Base-by-base conservation (phyloP, 2,888 invertebrate species). In the Sarcophaga carnaria region DNA sequence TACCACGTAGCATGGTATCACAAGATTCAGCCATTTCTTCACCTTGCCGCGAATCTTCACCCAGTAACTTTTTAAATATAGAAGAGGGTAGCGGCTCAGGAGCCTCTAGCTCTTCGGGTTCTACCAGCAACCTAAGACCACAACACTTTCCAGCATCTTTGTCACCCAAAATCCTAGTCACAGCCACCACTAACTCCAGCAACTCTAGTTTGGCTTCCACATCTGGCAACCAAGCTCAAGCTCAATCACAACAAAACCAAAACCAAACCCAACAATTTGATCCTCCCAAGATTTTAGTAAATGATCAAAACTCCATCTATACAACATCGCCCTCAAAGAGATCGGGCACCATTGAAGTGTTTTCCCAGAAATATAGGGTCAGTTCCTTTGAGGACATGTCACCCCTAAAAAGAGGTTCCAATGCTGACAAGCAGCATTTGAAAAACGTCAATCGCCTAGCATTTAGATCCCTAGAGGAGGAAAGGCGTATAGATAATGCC, bases 381-480 rank as follows among this genome's bases (percentile, higher is more conserved):
- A 93, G 93, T 89, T 93, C 93, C 54, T 93, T 93, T 84, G 93
- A 94, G 89, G 93, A 94, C 85, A 93, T 94, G 93, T 93, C 93
- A 1, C 91, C 92, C 12, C 90, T 88, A 60, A 92, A 92, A 76
- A 90, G 90, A n/a, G 62, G 81, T 25, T 60, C 79, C 3, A 78
- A 69, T 10, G 75, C 89, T 4, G 90, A 90, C 10, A 88, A 88
- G n/a, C 90, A 90, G 22, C 92, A 93, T 86, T 89, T 93, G 54
- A 92, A 92, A 88, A 92, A 93, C 80, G 93, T 92, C 20, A 93
- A 93, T 84, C 93, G 93, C 12, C 85, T 92, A 89, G 92, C 92
- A 64, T 94, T 93, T 69, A 92, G 93, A 25, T 94, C 93, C 10
- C 89, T 94, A 78, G 93, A 94, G 88, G 93, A 94, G 89, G 93